Evolutionary conservation across 64 coral and sea anemone species (phyloP), one percentile per base, ranked within the genome.

Genomic region (Dendronephthya gigantea): DNA sequence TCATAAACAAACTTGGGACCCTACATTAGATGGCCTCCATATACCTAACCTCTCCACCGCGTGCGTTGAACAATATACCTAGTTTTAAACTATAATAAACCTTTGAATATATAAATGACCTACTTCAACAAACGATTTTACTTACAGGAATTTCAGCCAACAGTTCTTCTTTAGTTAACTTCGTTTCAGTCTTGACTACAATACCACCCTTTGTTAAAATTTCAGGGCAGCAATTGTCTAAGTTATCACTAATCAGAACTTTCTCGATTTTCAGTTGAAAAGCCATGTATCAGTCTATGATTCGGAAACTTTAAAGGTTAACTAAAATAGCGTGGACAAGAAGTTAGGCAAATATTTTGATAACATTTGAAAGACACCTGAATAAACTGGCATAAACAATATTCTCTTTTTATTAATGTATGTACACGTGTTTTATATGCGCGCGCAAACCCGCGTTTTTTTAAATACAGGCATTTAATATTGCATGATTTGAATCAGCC

Each of bases 171-270:
- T 93, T 98, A 2, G 89, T 87, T 14, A 98, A 84, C 84, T 98
- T 98, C 15, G 92, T 98, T 88, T 98, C 93, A 0, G 91, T 45
- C 50, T 93, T 90, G 5, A 92, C 95, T 15, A 82, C 45, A 41
- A 93, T 91, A 9, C 90, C 92, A 90, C 86, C 91, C 79, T 84
- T 59, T 88, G 93, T 90, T 40, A 98, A 55, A 40, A 93, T 89
- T 12, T 86, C 81, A 87, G 93, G 89, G 48, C 95, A 98, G 75
- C 95, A 91, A 48, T 45, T 85, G 47, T 98, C 92, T 6, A 98
- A 83, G 48, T 87, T 98, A 50, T 98, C 95, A 59, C 95, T 93
- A 40, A 98, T 90, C 48, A 98, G 87, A 90, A 98, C 92, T 23
- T 92, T 90, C 90, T 98, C 91, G 27, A 98, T 85, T 81, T 98